phyloP scores from a whole-genome alignment of 2,888 invertebrate species.

The Vannuccia rotundouncinata region DNA sequence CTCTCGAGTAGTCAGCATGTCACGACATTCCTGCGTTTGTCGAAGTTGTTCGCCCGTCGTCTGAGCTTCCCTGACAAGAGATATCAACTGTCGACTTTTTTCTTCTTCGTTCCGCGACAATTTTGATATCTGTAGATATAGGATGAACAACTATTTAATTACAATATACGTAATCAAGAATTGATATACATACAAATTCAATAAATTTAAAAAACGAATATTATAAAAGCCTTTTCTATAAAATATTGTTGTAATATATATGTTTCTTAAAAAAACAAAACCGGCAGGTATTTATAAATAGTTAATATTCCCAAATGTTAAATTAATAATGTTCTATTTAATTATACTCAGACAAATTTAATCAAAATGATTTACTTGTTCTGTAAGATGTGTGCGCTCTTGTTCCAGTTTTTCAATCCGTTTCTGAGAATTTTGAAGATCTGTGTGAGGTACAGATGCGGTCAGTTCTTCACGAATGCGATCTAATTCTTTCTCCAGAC shows the following conservation, averaged over 20 bases:
- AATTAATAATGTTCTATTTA: too few species aligned
- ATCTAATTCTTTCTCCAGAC: neutral
- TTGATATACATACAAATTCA: too few species aligned
- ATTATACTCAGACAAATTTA: too few species aligned
- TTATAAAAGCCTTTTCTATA: too few species aligned
- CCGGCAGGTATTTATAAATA: too few species aligned
- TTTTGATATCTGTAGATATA: neutral
- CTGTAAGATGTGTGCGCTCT: neutral
- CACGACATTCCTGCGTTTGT: neutral
- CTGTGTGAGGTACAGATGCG: neutral
- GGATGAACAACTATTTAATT: too few species aligned
- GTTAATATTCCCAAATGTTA: too few species aligned
- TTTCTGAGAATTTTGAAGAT: neutral
- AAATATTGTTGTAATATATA: too few species aligned
- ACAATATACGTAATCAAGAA: too few species aligned
- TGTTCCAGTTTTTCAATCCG: neutral
- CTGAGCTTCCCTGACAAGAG: neutral
- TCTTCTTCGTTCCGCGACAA: neutral
- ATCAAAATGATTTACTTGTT: neutral
- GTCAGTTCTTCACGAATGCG: neutral
- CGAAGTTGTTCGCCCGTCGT: neutral
- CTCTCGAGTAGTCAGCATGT: neutral
- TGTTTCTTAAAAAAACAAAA: too few species aligned
- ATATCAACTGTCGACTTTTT: neutral
- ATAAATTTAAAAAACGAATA: too few species aligned